Percentiles rank a stretch among this genome's conserved stretches.
phyloP scores from a whole-genome alignment of 2,113 vertebrate genomes.

The Chaetura pelagica region DNA sequence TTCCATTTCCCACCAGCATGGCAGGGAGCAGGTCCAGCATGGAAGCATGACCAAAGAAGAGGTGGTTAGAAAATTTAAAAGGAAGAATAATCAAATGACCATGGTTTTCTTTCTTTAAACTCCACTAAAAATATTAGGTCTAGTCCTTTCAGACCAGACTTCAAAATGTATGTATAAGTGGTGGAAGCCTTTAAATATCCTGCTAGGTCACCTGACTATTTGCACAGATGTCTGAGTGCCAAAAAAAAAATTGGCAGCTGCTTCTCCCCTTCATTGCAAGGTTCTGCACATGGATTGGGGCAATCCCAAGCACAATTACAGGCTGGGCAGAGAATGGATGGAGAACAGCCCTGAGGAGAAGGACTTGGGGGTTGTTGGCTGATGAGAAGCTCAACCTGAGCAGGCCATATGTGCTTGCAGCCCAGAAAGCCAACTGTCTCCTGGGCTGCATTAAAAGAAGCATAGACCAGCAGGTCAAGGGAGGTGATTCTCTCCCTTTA shows the following conservation, averaged over 20 bases:
- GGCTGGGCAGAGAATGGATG: no score
- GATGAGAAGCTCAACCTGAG: no score
- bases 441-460: no score
- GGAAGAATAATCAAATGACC: not conserved
- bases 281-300: no score
- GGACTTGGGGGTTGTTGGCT: no score
- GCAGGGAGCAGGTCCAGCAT: not conserved
- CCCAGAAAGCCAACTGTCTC: no score
- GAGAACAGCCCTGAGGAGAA: no score
- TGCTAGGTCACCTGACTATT: not conserved
- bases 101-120: not conserved
- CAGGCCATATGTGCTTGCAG: no score
- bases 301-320: no score
- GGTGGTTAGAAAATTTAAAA: not conserved
- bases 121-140: not conserved
- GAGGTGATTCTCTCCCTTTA: no score
- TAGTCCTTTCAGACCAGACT: not conserved
- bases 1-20: not conserved
- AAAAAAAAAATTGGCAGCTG: not conserved
- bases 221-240: not conserved
- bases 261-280: not conserved
- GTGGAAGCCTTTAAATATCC: not conserved
- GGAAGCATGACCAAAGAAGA: not conserved
- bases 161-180: not conserved
- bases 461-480: no score